Base-by-base conservation (phyloP, 2,888 invertebrate genomes). In the Drosophila rellima region DNA sequence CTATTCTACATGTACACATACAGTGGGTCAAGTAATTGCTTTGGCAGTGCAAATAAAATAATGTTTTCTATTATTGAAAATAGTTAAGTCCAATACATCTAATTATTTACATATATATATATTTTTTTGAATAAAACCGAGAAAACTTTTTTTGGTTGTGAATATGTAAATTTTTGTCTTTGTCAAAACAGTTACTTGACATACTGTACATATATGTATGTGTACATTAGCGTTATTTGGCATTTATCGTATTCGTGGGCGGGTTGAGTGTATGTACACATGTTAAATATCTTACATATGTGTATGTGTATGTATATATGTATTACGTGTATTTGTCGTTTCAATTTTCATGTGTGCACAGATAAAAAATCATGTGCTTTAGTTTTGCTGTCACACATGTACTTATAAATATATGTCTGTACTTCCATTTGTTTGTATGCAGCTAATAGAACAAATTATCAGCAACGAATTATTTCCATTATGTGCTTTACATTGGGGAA, bases 341-440 rank as follows among this genome's bases (percentile, higher is more conserved):
- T 81, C 62, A 81, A 84, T 81, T 80, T 75, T 75, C 71, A 65
- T 82, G 74, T 78, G 69, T 65, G 73, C 59, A 64, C 37, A 65
- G 68, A 70, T 66, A 68, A 59, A 74, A 67, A 68, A 75, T 65
- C 72, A 75, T 68, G 70, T 73, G 74, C 68, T 61, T 62, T 57
- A 65, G 56, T 81, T 76, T 73, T 77, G 54, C 70, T 70, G 60
- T 60, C 61, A 63, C 29, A 42, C 48, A 37, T 33, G 48, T 26
- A 10, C 10, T 42, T 40, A 26, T 7, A 55, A 13, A 42, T 40
- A 39, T 20, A 44, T 42, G 2, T 31, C 66, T 51, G 50, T 59
- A 78, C 23, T 35, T 62, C 11, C 37, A n/a, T 55, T 13, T 47
- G 37, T 59, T 8, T 62, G 62, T 70, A 40, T 31, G 69, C 42